Evolutionary conservation across 2,797 vertebrate species (phyloP).

Genomic region (Cyprinodon diabolis): DNA sequence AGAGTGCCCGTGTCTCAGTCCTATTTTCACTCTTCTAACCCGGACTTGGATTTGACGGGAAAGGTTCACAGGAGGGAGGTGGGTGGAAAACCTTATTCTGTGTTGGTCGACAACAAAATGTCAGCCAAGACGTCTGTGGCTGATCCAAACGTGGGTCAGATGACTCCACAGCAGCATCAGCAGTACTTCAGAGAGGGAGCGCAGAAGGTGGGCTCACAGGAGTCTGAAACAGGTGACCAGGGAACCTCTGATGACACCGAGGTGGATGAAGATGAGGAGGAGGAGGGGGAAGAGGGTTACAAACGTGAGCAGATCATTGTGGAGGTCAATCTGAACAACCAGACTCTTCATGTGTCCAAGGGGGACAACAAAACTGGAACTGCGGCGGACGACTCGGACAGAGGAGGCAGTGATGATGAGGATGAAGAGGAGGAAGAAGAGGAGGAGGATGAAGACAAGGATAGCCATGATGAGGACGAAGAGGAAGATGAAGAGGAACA

Average conservation of each 20-base stretch:
- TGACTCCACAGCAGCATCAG: constrained; percentile 67
- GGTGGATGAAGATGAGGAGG: constrained; percentile 84
- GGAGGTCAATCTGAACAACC: constrained; percentile 99
- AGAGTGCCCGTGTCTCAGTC: constrained; percentile 83
- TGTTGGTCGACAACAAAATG: constrained; percentile 90
- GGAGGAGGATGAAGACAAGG: constrained; percentile 85
- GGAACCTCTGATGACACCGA: constrained; percentile 83
- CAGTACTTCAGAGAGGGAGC: constrained; percentile 79
- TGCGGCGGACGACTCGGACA: constrained; percentile 81
- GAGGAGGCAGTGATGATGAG: constrained; percentile 90
- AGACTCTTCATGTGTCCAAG: constrained; percentile 98
- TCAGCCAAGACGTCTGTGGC: constrained; percentile 81
- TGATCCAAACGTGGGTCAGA: constrained; percentile 74
- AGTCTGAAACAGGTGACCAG: constrained; percentile 66
- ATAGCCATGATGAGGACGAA: constrained; percentile 85
- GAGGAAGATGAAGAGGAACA: constrained; percentile 78
- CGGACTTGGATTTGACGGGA: constrained; percentile 89
- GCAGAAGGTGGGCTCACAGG: constrained; percentile 53
- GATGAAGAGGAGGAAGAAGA: constrained; percentile 84
- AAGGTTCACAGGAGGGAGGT: constrained; percentile 93
- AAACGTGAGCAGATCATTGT: constrained; percentile 99
- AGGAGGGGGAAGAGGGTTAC: constrained; percentile 84
- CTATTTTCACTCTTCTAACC: constrained; percentile 86
- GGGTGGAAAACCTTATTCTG: constrained; percentile 89
- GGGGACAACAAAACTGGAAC: constrained; percentile 89